These are phyloP conservation scores for Xerus inauris DNA, from an alignment of 2,113 vertebrate genomes.

Conservation along the genomic window DNA sequence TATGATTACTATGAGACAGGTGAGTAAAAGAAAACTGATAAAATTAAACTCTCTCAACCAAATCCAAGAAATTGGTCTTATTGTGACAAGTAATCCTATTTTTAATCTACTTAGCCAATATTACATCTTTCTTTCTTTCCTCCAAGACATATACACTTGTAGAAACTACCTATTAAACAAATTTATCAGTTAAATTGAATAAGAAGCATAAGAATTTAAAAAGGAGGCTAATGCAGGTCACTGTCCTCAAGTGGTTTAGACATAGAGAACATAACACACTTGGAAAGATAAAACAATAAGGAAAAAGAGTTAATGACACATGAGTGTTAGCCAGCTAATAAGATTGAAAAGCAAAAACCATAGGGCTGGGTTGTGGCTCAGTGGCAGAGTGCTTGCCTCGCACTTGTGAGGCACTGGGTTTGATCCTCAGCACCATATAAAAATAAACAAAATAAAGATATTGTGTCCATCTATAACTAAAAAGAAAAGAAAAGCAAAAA, in stretches of 20 bases:
- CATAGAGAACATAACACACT: neutral
- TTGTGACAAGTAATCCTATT: neutral
- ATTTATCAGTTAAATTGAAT: neutral
- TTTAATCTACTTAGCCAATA: neutral
- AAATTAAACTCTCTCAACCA: neutral
- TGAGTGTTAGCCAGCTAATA: neutral
- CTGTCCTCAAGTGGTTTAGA: neutral
- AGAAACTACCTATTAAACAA: neutral
- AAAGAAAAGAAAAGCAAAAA: neutral
- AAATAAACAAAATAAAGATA: too few species aligned
- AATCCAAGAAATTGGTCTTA: neutral
- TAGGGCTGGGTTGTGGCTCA: too few species aligned
- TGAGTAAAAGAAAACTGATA: constrained; percentile 64
- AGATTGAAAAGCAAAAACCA: neutral
- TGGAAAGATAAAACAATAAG: neutral
- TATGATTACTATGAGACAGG: constrained; percentile 91
- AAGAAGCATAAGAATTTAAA: neutral
- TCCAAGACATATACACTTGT: neutral
- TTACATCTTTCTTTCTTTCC: neutral
- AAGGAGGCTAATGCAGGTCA: neutral
- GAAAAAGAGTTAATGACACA: neutral
- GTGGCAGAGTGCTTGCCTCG: too few species aligned
- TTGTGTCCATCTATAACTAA: too few species aligned
- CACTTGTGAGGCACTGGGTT: too few species aligned
- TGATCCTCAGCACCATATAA: too few species aligned